Base-by-base conservation (phyloP, 2,888 invertebrate genomes). In the Callinectes sapidus region DNA sequence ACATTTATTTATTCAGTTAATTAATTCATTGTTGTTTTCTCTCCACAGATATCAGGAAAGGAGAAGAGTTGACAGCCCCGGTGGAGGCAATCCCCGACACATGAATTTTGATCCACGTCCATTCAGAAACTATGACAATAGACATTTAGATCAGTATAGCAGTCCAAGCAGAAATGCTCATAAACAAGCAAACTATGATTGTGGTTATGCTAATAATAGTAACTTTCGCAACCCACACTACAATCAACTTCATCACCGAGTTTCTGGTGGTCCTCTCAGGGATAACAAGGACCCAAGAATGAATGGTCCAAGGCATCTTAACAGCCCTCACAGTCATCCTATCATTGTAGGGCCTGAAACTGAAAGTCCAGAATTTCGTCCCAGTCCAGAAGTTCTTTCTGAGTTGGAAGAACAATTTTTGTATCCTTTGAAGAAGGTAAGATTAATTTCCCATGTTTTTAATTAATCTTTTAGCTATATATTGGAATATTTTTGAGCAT, bases 391-490 rank as follows among this genome's bases (percentile, higher is more conserved):
- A 42, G 90, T 93, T 48, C 88, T 93, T 39, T 89, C 93, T 39
- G 93, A 93, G 86, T 89, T 93, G 39, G 91, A 93, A 85, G 87
- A 93, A 28, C 91, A 93, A n/a, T 93, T 93, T 89, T 48, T 94
- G 55, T 94, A 55, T 55, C 92, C 94, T 91, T 90, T 94, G 55
- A 94, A 94, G 86, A 94, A 94, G 92, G 94, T 94, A 77, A 42
- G 55, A 54, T 39, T 71, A 3, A 71, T 85, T 88, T 54, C 1
- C 2, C 2, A 61, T 3, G n/a, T 87, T 91, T 35, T 87, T 35
- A 16, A 32, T n/a, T 13, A 5, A 35, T 81, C 16, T 89, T 28
- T 35, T 14, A 32, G 35, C 1, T 3, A 55, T 54, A 14, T 23
- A 18, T 42, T 85, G 1, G 23, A 23, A 71, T n/a, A n/a, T 71